Evolutionary conservation across 2,797 vertebrate genomes (phyloP).

Genomic region (Bryconaethiops microstoma): DNA sequence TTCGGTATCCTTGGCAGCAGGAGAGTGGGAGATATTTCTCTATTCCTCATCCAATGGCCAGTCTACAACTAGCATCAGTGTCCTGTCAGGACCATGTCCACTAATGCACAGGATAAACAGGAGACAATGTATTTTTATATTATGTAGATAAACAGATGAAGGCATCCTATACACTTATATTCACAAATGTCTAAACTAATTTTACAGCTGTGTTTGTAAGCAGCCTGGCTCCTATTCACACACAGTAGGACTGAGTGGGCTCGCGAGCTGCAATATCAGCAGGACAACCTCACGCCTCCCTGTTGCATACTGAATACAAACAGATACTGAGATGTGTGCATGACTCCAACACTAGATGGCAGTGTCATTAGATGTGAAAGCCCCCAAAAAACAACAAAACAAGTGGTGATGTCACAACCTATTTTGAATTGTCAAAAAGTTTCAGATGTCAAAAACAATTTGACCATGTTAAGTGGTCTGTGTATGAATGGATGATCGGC

Average conservation of each 20-base stretch:
- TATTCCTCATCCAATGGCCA: conserved; percentile 4
- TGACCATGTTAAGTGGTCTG: conserved; percentile 3
- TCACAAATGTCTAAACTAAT: not conserved
- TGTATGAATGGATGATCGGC: not conserved
- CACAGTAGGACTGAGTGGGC: conserved; percentile 20
- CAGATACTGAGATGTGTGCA: not conserved
- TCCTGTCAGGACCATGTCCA: too few relatives aligned
- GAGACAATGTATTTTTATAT: too few relatives aligned
- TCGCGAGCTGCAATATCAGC: conserved; percentile 42
- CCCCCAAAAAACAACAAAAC: not conserved
- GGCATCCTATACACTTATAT: too few relatives aligned
- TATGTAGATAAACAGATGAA: too few relatives aligned
- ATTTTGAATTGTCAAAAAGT: conserved; percentile 30
- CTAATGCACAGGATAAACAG: too few relatives aligned
- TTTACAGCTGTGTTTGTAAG: conserved; percentile 36
- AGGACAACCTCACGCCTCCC: conserved; percentile 39
- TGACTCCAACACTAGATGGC: conserved; percentile 55
- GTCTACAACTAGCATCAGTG: not conserved
- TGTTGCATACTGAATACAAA: conserved; percentile 24
- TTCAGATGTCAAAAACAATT: not conserved
- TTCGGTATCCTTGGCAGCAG: conserved; percentile 12
- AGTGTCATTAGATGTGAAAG: conserved; percentile 46
- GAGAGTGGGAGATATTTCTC: not conserved
- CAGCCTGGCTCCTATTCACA: not conserved
- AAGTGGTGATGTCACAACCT: conserved; percentile 11